phyloP scores from a whole-genome alignment of 2,888 invertebrate genomes.

The Drosophila neonasuta region DNA sequence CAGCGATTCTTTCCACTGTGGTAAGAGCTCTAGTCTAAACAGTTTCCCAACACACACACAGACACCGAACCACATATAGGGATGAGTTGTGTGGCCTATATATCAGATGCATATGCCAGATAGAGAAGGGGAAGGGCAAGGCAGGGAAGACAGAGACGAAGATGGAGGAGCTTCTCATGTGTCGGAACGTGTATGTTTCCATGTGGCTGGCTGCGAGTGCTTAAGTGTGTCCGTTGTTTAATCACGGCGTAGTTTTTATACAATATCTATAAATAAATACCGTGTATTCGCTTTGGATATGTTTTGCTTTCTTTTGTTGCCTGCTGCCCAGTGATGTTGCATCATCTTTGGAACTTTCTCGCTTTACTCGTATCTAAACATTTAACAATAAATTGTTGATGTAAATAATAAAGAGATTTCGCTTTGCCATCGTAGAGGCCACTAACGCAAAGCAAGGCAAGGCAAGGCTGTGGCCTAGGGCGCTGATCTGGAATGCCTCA shows the following conservation, averaged over 20 bases:
- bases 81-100: slow-evolving; percentile 1
- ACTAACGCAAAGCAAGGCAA: background rate
- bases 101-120: slow-evolving; percentile 2
- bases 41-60: slow-evolving; percentile 6
- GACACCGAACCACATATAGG: background rate
- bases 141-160: background rate
- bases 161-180: slow-evolving; percentile 8
- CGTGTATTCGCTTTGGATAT: slow-evolving; percentile 42
- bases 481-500: slow-evolving; percentile 37
- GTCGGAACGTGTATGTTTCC: slow-evolving; percentile 11
- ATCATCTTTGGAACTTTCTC: slow-evolving; percentile 58
- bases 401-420: slow-evolving; percentile 40
- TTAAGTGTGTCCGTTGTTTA: slow-evolving; percentile 59
- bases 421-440: slow-evolving; percentile 4
- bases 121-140: background rate
- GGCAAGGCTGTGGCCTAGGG: background rate
- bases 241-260: slow-evolving; percentile 55
- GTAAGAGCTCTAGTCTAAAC: slow-evolving; percentile 4
- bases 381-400: slow-evolving; percentile 55
- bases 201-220: slow-evolving; percentile 36
- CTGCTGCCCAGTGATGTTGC: slow-evolving; percentile 46
- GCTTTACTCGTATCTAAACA: slow-evolving; percentile 39
- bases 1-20: background rate
- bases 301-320: slow-evolving; percentile 37
- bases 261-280: slow-evolving; percentile 47